Percentiles rank a stretch among this genome's conserved stretches.
phyloP scores from a whole-genome alignment of 2,113 vertebrate genomes.

The Apus apus region DNA sequence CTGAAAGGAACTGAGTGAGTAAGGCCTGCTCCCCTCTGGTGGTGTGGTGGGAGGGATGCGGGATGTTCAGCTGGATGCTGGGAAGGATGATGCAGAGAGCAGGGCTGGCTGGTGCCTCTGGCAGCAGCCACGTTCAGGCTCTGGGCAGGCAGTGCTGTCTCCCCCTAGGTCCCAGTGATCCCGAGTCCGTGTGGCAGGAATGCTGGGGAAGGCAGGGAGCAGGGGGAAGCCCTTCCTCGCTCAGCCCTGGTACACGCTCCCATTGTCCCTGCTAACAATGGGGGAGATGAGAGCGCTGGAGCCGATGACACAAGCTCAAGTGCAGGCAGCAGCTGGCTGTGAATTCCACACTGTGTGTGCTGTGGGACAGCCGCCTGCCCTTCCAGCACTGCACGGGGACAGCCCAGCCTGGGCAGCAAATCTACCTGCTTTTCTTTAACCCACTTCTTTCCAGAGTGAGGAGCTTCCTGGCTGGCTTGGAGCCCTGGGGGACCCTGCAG shows the following conservation, averaged over 20 bases:
- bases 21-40: no score
- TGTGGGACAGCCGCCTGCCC: neutral
- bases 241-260: neutral
- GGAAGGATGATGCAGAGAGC: neutral
- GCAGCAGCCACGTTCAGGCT: fast-evolving
- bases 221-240: neutral
- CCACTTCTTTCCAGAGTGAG: neutral
- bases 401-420: neutral
- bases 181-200: neutral
- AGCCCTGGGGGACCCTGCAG: neutral
- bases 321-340: neutral
- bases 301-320: conserved; percentile 35
- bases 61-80: fast-evolving
- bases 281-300: neutral
- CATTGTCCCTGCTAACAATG: conserved; percentile 32
- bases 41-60: neutral
- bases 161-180: no score
- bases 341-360: neutral
- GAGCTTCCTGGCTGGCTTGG: neutral
- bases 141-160: no score
- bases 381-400: neutral
- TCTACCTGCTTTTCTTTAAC: neutral
- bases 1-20: no score
- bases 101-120: fast-evolving
- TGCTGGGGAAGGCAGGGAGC: neutral